Conservation (phyloP, 2,797 vertebrate genomes). For the Steatocranus sp. region DNA sequence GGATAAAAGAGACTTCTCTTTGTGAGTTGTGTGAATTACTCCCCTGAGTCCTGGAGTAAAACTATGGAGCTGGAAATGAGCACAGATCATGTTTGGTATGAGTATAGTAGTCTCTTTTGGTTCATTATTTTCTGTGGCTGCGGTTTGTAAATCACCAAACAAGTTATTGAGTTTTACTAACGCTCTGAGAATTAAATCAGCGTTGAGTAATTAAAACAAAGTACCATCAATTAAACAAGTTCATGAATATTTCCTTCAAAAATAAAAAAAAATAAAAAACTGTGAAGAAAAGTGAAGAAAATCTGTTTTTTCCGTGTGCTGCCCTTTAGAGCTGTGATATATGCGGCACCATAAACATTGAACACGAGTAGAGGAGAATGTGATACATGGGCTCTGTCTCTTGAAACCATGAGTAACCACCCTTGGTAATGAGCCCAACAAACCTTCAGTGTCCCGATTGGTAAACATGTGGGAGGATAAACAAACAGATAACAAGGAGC, state of each 20-base stretch:
- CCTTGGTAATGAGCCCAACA: background rate
- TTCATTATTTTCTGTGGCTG: background rate
- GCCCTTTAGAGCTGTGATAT: background rate
- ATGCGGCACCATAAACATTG: background rate
- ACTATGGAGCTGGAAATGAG: background rate
- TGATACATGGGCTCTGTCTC: conserved; percentile 5
- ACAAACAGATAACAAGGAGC: background rate
- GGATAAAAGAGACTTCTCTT: background rate
- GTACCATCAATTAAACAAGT: background rate
- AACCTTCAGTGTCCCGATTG: background rate
- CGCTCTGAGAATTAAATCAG: background rate
- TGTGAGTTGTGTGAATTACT: background rate
- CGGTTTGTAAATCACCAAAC: background rate
- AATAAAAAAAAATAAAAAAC: background rate
- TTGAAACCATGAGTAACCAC: background rate
- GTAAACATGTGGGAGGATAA: background rate
- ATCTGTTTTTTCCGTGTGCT: background rate
- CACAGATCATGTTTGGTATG: background rate
- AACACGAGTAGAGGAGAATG: background rate
- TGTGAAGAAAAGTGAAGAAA: background rate
- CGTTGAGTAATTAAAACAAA: background rate
- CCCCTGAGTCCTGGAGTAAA: background rate
- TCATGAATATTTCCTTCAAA: background rate
- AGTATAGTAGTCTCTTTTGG: background rate
- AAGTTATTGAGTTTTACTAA: background rate